These are phyloP conservation scores for Pungitius pungitius DNA, from an alignment of 2,113 vertebrate species.

Conservation along the genomic window DNA sequence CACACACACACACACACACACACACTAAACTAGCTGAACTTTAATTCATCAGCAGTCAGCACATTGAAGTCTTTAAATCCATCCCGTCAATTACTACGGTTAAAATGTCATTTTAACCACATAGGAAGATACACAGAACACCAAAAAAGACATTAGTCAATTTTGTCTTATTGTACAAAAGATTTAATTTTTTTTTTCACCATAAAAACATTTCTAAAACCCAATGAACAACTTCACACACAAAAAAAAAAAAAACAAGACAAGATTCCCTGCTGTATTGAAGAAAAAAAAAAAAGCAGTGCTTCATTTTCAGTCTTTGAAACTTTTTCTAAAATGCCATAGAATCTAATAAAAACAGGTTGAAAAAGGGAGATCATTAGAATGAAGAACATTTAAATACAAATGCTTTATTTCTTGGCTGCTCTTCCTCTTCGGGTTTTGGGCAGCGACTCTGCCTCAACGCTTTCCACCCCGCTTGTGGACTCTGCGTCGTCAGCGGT, in stretches of 20 bases:
- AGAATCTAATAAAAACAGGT: not conserved
- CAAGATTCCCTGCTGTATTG: conserved; percentile 49
- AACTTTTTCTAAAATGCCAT: conserved; percentile 25
- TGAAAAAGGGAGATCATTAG: not conserved
- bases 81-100: not conserved
- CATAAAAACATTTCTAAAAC: conserved; percentile 30
- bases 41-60: no score
- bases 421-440: conserved; percentile 67
- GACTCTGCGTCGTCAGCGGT: not conserved
- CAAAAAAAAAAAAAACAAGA: no score
- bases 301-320: conserved; percentile 41
- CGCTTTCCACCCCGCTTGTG: not conserved
- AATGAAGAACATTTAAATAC: conserved; percentile 13
- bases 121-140: not conserved
- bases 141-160: not conserved
- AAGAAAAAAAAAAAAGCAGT: conserved; percentile 28
- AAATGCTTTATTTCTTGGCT: conserved; percentile 64
- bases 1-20: no score
- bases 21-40: no score
- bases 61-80: not conserved
- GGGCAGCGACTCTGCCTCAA: conserved; percentile 45
- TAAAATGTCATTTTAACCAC: not conserved
- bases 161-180: conserved; percentile 15
- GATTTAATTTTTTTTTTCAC: conserved; percentile 52
- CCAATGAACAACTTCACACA: conserved; percentile 16